Evolutionary conservation across 2,888 invertebrate species (phyloP), one percentile per base, ranked within the genome.

Genomic region (Entomobrya proxima): DNA sequence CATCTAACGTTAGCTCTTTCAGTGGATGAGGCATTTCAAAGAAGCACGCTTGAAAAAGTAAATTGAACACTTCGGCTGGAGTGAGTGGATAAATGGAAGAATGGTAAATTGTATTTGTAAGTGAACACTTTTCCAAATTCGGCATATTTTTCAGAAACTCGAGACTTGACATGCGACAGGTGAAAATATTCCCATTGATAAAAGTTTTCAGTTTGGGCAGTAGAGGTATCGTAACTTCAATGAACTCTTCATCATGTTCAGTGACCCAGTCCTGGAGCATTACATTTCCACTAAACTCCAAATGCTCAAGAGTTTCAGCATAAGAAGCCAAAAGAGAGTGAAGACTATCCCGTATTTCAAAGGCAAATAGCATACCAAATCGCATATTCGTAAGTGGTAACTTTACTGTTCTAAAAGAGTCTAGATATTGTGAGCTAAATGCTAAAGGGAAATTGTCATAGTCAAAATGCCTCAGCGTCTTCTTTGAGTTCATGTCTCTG

Each of bases 121-220:
- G 67, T 3, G 15, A 9, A n/a, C 50, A 64, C 27, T 76, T 76
- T 76, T 67, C 47, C 9, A 83, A 35, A 50, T 21, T 67, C 30
- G 83, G 83, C 27, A 83, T 32, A 5, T 64, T 61, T 18, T 24
- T 61, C 21, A 83, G 18, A 50, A 83, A 83, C n/a, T 83, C 76
- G 13, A 83, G 52, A 11, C 64, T 21, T 2, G 50, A 52, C 21
- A 76, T 30, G 2, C 83, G 75, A 24, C 21, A 27, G 35, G 61
- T 30, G 37, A 83, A 83, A 50, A 83, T 83, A 24, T 83, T 76
- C 9, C 52, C 27, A 35, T 79, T 64, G 18, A 35, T 37, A 35
- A 79, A 79, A 5, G 47, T 47, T 15, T 67, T 67, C 5, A 79
- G 18, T 35, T 79, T 67, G 7, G 78, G 78, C 32, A 79, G 18